These are phyloP conservation scores for Aricia agestis DNA, from an alignment of 1,140 invertebrate species.

Conservation along the genomic window DNA sequence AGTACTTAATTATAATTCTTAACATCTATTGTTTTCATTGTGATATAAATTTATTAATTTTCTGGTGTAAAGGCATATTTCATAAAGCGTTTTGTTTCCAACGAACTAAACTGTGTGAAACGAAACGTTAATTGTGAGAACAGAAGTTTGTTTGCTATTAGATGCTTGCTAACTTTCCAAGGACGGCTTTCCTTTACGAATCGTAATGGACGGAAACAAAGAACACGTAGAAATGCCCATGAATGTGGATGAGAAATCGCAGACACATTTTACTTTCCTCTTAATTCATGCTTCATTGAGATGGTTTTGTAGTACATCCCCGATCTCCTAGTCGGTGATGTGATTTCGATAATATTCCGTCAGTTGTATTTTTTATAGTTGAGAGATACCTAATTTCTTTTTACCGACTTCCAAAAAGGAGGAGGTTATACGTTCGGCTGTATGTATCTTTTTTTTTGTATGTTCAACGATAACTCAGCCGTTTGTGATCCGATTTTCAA, in stretches of 20 bases:
- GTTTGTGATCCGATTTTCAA: too few species aligned
- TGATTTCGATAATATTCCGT: neutral
- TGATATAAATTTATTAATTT: neutral
- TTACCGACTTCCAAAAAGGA: too few species aligned
- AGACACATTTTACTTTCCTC: slow-evolving; percentile 6
- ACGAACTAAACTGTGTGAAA: slow-evolving; percentile 11
- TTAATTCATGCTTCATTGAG: neutral
- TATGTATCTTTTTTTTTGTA: too few species aligned
- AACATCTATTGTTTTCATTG: neutral
- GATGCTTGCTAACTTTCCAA: slow-evolving; percentile 33
- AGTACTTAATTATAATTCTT: too few species aligned
- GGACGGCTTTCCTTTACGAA: slow-evolving; percentile 29
- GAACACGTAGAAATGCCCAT: slow-evolving; percentile 18
- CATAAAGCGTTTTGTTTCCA: neutral
- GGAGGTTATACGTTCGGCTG: too few species aligned
- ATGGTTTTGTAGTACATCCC: neutral
- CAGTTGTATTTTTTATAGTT: neutral
- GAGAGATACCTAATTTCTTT: neutral
- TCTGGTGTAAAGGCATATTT: too few species aligned
- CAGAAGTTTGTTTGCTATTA: slow-evolving; percentile 29
- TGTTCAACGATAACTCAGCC: too few species aligned
- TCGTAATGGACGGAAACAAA: slow-evolving; percentile 17
- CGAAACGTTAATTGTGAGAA: slow-evolving; percentile 21
- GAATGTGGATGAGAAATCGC: slow-evolving; percentile 18
- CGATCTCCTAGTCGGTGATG: neutral